Base-by-base conservation (phyloP, 2,113 vertebrate species). In the Psilopsiagon aymara region DNA sequence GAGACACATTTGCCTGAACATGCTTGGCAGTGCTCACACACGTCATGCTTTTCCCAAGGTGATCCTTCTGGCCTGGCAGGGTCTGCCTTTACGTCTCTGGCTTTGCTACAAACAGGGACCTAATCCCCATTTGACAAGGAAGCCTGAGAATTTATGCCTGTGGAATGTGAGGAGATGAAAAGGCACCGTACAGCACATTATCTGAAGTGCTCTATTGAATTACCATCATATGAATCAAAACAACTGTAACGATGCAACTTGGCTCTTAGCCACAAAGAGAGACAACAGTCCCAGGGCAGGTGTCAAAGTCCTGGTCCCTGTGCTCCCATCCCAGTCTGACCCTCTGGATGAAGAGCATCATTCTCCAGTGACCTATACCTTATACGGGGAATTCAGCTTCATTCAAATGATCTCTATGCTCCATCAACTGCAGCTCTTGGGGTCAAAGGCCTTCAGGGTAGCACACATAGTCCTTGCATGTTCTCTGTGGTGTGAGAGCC, bases 101-200 rank as follows among this genome's bases (percentile, higher is more conserved):
- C 94, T 90, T 10, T 5, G 73, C 90, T 96, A 81, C 95, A 93
- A 41, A 64, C 11, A 1, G 41, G 60, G 86, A 95, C 43, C 62
- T 96, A 96, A 96, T 95, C 86, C 80, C 37, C 44, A 78, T 81
- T 64, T 84, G 86, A 88, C 92, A 51, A 60, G 71, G 51, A 14
- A 94, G 80, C 77, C 79, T 17, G 82, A 93, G 83, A 94, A 93
- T 84, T 94, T 44, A 79, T 21, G 90, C 71, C 66, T 0, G 0
- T 43, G 80, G 47, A 93, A 92, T 7, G 60, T 35, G 76, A 88
- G 82, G 75, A 95, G 95, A 96, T 94, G 93, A 96, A 96, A 95
- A 94, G 90, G 77, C 92, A 47, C 68, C 9, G 9, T 39, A 64
- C 82, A 75, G 37, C 4, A 4, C 47, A 74, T 81, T 78, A 75